These are phyloP conservation scores for Cochlearius cochlearius DNA, from an alignment of 2,113 vertebrate genomes.

Conservation along the genomic window DNA sequence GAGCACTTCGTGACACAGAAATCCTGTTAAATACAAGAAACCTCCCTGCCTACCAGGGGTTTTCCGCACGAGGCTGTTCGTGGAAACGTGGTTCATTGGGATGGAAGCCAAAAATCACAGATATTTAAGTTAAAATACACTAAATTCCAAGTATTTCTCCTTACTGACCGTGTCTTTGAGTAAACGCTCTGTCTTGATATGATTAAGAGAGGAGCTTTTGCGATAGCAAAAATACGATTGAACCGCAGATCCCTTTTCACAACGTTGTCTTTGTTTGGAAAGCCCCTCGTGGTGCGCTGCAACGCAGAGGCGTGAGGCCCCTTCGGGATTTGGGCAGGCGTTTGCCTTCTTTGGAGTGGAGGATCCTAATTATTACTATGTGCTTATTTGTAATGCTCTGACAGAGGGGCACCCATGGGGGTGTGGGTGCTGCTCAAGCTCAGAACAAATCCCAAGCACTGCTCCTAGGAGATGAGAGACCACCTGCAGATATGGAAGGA, in stretches of 20 bases:
- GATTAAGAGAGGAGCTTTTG: not conserved
- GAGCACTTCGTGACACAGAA: not conserved
- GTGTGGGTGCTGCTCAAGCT: not conserved
- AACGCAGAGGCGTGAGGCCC: no score
- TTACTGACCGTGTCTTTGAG: no score
- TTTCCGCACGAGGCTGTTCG: not conserved
- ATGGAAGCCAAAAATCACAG: not conserved
- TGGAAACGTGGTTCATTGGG: not conserved
- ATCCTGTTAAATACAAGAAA: not conserved
- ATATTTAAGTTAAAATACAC: not conserved
- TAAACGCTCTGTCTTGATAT: no score
- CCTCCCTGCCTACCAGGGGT: not conserved
- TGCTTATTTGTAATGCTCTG: not conserved
- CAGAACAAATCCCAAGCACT: not conserved
- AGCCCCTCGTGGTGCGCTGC: not conserved
- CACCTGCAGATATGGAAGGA: not conserved
- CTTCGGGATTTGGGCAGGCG: fast-evolving
- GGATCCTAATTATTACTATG: no score
- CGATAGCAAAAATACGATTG: not conserved
- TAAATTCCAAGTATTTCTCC: not conserved
- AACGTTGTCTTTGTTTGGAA: not conserved
- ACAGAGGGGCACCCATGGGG: fast-evolving
- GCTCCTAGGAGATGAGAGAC: not conserved
- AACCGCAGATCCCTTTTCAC: not conserved
- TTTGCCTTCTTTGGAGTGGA: no score